Conservation (phyloP, 2,113 vertebrate species). For the Osmerus mordax region DNA sequence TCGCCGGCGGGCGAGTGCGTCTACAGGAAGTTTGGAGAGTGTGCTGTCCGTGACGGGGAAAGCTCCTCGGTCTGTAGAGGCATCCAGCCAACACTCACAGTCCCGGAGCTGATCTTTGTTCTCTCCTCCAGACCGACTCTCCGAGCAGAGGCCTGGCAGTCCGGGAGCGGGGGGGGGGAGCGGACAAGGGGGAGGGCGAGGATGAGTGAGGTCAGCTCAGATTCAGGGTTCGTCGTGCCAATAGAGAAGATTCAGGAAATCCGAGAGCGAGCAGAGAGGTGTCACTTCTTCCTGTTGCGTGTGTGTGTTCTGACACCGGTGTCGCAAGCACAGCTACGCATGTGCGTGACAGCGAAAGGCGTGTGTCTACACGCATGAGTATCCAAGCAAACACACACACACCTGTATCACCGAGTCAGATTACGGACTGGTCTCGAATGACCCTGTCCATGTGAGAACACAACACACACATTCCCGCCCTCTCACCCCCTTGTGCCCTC, state of each 20-base stretch:
- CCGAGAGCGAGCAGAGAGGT: conserved; percentile 49
- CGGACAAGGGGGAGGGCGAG: conserved; percentile 1
- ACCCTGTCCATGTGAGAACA: conserved; percentile 52
- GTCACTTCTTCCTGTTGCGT: conserved; percentile 59
- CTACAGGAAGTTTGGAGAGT: conserved; percentile 26
- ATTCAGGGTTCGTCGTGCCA: conserved; percentile 38
- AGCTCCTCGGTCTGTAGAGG: conserved; percentile 13
- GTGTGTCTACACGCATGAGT: not conserved
- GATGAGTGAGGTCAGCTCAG: conserved; percentile 51
- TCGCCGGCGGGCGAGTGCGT: conserved; percentile 14
- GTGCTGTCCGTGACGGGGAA: conserved; percentile 6
- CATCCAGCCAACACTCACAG: conserved; percentile 32
- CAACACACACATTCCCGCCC: conserved; percentile 24
- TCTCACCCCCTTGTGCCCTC: not conserved
- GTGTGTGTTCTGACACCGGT: conserved; percentile 24
- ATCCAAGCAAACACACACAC: conserved; percentile 9
- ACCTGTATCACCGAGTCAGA: conserved; percentile 30
- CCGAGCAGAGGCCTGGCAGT: not conserved
- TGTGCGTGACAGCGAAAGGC: conserved; percentile 1
- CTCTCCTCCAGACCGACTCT: not conserved
- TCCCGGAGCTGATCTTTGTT: conserved; percentile 13
- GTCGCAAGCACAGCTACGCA: conserved; percentile 36
- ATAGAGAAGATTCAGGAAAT: conserved; percentile 59
- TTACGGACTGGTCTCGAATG: conserved; percentile 62
- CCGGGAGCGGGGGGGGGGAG: conserved; percentile 20